Conservation (phyloP, 2,888 invertebrate genomes). For the Drosophila helvetica region DNA sequence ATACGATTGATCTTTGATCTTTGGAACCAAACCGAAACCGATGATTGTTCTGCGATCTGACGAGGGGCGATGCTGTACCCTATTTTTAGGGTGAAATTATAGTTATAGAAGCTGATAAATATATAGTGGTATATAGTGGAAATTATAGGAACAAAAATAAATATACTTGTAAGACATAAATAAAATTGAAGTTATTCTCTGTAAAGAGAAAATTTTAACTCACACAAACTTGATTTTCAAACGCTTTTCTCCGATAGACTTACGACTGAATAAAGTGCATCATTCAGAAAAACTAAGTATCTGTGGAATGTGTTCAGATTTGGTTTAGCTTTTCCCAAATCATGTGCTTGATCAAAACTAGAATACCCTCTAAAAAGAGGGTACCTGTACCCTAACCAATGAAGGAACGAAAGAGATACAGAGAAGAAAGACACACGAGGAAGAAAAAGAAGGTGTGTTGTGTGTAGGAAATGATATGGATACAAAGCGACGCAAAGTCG, state of each 20-base stretch:
- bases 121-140: no score
- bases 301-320: neutral
- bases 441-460: constrained; percentile 45
- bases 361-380: neutral
- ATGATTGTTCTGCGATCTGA: no score
- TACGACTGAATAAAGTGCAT: neutral
- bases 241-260: no score
- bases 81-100: no score
- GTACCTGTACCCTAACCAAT: neutral
- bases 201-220: no score
- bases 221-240: no score
- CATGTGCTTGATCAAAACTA: neutral
- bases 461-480: constrained; percentile 45
- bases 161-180: no score
- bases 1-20: no score
- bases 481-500: constrained; percentile 41
- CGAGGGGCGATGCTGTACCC: neutral
- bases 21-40: no score
- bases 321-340: neutral
- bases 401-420: constrained; percentile 1
- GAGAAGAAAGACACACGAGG: constrained; percentile 8
- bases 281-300: constrained; percentile 38
- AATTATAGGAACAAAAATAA: no score
- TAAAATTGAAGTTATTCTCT: no score
- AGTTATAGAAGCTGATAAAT: no score